Evolutionary conservation across 2,797 vertebrate genomes (phyloP).

Genomic region (Fringilla coelebs): DNA sequence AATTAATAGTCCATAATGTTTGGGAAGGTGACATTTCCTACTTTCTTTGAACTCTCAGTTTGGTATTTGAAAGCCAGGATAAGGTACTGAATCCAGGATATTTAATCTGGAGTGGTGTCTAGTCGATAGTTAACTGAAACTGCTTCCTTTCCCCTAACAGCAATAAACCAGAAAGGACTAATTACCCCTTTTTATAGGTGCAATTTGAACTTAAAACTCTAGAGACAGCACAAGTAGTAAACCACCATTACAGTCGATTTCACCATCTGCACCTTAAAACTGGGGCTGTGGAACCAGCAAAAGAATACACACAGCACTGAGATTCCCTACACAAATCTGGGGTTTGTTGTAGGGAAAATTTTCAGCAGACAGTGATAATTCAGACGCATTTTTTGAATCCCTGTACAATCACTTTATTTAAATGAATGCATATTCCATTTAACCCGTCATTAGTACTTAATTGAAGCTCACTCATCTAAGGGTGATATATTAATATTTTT

Average conservation of each 20-base stretch:
- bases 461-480: background rate
- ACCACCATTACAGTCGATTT: slow-evolving; percentile 35
- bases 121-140: slow-evolving; percentile 63
- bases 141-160: slow-evolving; percentile 58
- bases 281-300: slow-evolving; percentile 3
- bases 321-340: background rate
- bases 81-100: slow-evolving; percentile 36
- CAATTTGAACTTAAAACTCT: slow-evolving; percentile 69
- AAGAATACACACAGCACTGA: background rate
- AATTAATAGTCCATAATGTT: slow-evolving; percentile 69
- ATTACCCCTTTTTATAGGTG: slow-evolving; percentile 72
- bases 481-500: background rate
- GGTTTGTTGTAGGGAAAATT: background rate
- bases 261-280: slow-evolving; percentile 67
- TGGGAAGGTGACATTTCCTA: slow-evolving; percentile 74
- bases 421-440: background rate
- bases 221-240: slow-evolving; percentile 57
- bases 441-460: background rate
- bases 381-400: background rate
- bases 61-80: slow-evolving; percentile 44
- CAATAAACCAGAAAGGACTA: slow-evolving; percentile 67
- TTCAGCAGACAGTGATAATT: background rate
- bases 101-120: slow-evolving; percentile 61
- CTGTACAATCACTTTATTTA: background rate
- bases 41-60: slow-evolving; percentile 63